Conservation (phyloP, 2,113 vertebrate species). For the Eulemur rufifrons region DNA sequence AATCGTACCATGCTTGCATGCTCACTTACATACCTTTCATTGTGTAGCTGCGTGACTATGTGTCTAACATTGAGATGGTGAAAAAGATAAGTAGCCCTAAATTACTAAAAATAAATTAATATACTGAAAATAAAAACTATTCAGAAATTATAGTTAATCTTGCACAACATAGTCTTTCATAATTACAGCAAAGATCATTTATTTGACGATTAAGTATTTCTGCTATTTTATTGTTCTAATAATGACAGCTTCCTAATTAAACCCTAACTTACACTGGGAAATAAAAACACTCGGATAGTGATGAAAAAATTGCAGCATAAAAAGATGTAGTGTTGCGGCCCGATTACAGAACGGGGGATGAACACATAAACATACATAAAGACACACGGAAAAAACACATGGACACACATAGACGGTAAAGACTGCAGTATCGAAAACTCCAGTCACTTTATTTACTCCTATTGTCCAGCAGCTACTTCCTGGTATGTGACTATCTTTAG, state of each 20-base stretch:
- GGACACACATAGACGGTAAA: no score
- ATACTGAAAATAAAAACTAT: neutral
- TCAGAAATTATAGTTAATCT: neutral
- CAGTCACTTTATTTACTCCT: no score
- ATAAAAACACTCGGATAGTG: neutral
- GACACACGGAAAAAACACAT: no score
- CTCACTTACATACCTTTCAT: neutral
- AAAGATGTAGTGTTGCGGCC: neutral
- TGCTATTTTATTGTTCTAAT: slow-evolving; percentile 3
- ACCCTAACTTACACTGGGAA: neutral
- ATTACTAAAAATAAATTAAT: slow-evolving; percentile 12
- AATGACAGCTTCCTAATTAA: neutral
- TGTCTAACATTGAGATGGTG: neutral
- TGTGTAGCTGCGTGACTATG: neutral
- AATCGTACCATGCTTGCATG: neutral
- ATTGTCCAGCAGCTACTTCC: no score
- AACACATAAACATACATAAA: no score
- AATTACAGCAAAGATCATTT: neutral
- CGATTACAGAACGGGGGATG: no score
- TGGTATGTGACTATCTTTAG: no score
- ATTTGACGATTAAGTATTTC: neutral
- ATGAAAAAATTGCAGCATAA: neutral
- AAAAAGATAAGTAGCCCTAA: neutral
- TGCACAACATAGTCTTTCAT: neutral
- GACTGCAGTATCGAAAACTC: no score